These are phyloP conservation scores for Xestoiulus laeticollis DNA, from an alignment of 2,888 invertebrate genomes.

Conservation along the genomic window DNA sequence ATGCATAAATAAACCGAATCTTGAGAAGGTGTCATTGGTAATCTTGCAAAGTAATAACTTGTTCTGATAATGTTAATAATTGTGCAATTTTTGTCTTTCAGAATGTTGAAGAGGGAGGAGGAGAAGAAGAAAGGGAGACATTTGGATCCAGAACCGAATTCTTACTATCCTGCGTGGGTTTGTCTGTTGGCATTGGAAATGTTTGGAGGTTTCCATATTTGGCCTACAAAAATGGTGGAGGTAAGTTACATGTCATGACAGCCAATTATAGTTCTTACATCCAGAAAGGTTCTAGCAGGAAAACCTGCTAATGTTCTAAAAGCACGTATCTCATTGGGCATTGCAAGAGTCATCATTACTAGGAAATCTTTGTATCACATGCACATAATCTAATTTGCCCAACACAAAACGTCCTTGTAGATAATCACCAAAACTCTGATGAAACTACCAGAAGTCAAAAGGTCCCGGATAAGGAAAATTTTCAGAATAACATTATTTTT, in stretches of 20 bases:
- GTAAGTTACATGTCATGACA: slow-evolving; percentile 49
- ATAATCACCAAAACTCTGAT: background rate
- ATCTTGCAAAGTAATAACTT: background rate
- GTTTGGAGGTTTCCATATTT: slow-evolving; percentile 57
- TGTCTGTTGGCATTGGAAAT: slow-evolving; percentile 55
- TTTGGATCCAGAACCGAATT: slow-evolving; percentile 55
- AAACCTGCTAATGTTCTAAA: background rate
- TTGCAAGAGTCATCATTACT: background rate
- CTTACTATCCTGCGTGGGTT: slow-evolving; percentile 55
- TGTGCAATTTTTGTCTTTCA: background rate
- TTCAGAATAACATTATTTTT: background rate
- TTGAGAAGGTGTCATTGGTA: background rate
- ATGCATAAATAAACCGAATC: too few species aligned
- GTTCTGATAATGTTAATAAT: background rate
- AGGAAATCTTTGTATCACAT: background rate
- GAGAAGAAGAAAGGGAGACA: slow-evolving; percentile 46
- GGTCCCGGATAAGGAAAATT: background rate
- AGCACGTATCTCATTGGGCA: background rate
- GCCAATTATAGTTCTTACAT: background rate
- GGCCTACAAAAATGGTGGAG: slow-evolving; percentile 59
- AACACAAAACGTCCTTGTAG: background rate
- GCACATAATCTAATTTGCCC: too few species aligned
- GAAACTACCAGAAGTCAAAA: background rate
- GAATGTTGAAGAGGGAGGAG: background rate
- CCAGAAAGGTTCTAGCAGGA: background rate